Base-by-base conservation (phyloP, 1,140 invertebrate species). In the Eurosta solidaginis region DNA sequence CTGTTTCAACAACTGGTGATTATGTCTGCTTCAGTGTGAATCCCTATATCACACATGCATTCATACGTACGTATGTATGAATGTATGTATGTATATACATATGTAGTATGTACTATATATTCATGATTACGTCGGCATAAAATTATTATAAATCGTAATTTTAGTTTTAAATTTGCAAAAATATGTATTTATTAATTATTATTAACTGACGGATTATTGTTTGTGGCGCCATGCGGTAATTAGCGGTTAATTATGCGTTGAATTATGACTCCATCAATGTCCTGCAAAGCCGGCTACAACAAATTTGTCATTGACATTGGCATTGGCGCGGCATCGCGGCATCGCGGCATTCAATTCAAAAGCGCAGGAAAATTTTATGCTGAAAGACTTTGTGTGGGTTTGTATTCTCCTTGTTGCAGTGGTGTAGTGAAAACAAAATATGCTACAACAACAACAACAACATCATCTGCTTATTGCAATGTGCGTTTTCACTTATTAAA, bases 261-360 rank as follows among this genome's bases (percentile, higher is more conserved):
- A 68, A 68, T 68, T 68, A 68, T 68, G 59, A n/a, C 33, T 68
- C 33, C 29, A 68, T 68, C 59, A 68, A 68, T 68, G 59, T 68
- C 33, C 59, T 17, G 7, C 33, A 40, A 40, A 40, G 33, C 17
- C 27, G 59, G 59, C n/a, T n/a, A 17, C n/a, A 47, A 47, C 45
- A 47, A 17, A 33, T 40, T 68, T 68, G 59, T 6, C 59, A 68
- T 68, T 68, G 59, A 68, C 59, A 68, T 40, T 68, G 59, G 14
- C 14, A 9, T 3, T 17, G 25, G 9, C 50, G 10, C 22, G 20
- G 5, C 20, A 25, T 12, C 12, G 22, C n/a, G 17, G 17, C 1
- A 50, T n/a, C n/a, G n/a, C n/a, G n/a, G n/a, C n/a, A n/a, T n/a
- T n/a, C n/a, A n/a, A n/a, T n/a, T n/a, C n/a, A n/a, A n/a, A n/a